Evolutionary conservation across 2,797 vertebrate genomes (phyloP), one percentile per base, ranked within the genome.

Genomic region (Leuciscus waleckii): DNA sequence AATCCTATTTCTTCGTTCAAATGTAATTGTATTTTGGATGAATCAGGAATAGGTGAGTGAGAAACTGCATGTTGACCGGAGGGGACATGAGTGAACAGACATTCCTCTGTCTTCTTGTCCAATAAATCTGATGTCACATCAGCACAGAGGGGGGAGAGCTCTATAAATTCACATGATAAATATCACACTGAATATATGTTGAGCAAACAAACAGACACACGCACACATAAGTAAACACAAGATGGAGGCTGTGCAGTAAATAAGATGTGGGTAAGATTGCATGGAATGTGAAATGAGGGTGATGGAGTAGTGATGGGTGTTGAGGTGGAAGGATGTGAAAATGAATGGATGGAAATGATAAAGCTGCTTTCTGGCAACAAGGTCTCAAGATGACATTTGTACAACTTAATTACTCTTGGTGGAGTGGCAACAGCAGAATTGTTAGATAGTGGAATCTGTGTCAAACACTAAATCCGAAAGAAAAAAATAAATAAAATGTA

Each of bases 1-100:
- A 94, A 93, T 93, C 93, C 93, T 92, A 91, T 94, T 94, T 93
- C 92, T 91, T 92, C 93, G 51, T 91, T 92, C 92, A 93, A 94
- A 92, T 92, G 92, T 85, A 91, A 93, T 93, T 86, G 93, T 93
- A 91, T 93, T 92, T 91, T 90, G 89, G 91, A 92, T 89, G 84
- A 91, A 91, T 95, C 91, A 88, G 90, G 88, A 88, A 94, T 92
- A 39, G 61, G 58, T 63, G 75, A 80, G 81, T 61, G 74, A 71
- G 78, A 69, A 82, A 69, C 74, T 46, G 21, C n/a, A 81, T 6
- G 39, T 11, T 63, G 79, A 89, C 82, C 70, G 9, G 71, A 87
- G 76, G 39, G 83, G 85, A 84, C 74, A 82, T 32, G 51, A 85
- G 78, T 56, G 65, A 84, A 51, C 73, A 85, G 68, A 82, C 76